Percentiles rank a stretch among this genome's conserved stretches.
phyloP scores from a whole-genome alignment of 2,888 invertebrate species.

The Amblyteles armatorius region DNA sequence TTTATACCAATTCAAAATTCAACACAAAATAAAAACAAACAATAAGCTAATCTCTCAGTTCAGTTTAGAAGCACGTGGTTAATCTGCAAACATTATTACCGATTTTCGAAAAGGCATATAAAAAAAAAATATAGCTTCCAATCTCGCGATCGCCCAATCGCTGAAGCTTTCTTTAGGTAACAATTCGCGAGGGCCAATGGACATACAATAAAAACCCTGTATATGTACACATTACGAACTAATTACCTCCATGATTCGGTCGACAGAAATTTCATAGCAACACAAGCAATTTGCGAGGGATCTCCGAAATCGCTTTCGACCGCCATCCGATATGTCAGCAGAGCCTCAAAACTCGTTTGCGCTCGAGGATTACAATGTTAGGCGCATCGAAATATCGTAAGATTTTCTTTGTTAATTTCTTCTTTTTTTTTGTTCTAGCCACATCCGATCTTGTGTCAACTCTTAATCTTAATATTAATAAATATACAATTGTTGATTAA shows the following conservation, averaged over 20 bases:
- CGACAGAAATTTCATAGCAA: conserved; percentile 40
- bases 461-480: conserved; percentile 65
- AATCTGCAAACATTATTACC: not conserved
- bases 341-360: conserved; percentile 69
- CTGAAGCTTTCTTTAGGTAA: not conserved
- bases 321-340: conserved; percentile 78
- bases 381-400: conserved; percentile 55
- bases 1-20: not conserved
- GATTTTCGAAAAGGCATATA: not conserved
- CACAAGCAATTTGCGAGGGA: conserved; percentile 57
- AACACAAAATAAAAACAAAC: not conserved
- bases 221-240: conserved; percentile 67
- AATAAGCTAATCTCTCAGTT: not conserved
- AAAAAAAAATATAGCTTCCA: not conserved
- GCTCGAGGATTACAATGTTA: conserved; percentile 47
- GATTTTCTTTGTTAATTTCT: conserved; percentile 5
- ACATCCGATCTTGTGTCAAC: conserved; percentile 47
- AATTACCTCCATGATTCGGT: conserved; percentile 55
- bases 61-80: not conserved
- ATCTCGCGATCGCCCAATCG: not conserved
- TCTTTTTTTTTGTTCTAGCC: conserved; percentile 31
- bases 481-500: conserved; percentile 67
- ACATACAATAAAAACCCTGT: conserved; percentile 58
- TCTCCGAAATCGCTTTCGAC: conserved; percentile 66
- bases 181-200: conserved; percentile 24